Evolutionary conservation across 2,797 vertebrate species (phyloP).

Genomic region (Pseudopleuronectes americanus): DNA sequence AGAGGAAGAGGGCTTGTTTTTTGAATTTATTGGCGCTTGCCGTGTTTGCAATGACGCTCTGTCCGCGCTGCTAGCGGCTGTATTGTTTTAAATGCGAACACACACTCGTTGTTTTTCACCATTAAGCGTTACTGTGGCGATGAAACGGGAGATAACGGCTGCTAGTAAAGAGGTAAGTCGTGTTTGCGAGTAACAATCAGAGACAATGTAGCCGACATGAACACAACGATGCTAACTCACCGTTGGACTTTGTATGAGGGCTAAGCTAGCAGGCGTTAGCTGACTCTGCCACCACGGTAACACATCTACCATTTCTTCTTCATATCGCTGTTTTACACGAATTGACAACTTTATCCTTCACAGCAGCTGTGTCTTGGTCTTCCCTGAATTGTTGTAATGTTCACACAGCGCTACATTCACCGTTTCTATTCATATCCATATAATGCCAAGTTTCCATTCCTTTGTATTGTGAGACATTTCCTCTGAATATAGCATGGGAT

Average conservation of each 20-base stretch:
- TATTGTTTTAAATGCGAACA: no score
- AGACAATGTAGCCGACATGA: neutral
- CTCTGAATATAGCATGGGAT: neutral
- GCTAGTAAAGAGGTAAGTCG: slow-evolving; percentile 59
- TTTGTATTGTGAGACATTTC: neutral
- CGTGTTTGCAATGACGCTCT: neutral
- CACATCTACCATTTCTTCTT: neutral
- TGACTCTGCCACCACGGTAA: neutral
- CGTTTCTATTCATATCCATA: neutral
- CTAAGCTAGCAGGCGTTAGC: slow-evolving; percentile 38
- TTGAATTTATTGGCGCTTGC: slow-evolving; percentile 85
- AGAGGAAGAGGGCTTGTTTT: slow-evolving; percentile 67
- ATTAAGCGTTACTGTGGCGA: neutral
- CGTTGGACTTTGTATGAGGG: slow-evolving; percentile 10
- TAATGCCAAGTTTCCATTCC: neutral
- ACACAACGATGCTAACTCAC: neutral
- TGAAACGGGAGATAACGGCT: neutral
- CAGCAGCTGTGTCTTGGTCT: neutral
- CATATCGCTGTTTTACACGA: neutral
- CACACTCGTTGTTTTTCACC: neutral
- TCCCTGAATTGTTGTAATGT: neutral
- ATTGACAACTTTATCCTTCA: neutral
- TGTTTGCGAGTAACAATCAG: no score
- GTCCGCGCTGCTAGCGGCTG: neutral
- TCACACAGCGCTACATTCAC: neutral